phyloP scores from a whole-genome alignment of 2,113 vertebrate genomes.

The Cyanoramphus novaezelandiae region DNA sequence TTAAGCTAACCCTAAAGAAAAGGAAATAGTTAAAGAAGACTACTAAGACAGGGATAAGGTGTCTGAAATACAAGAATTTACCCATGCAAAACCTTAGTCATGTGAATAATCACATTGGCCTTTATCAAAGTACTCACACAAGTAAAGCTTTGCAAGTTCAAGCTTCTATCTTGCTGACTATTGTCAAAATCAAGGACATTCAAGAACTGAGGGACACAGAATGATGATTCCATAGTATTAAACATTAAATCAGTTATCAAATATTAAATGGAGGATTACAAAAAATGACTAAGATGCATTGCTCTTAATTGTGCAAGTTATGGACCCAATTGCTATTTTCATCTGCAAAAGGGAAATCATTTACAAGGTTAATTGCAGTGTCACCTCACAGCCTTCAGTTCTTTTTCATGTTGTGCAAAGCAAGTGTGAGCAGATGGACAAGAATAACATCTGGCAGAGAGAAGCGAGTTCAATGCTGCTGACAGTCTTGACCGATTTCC shows the following conservation, averaged over 20 bases:
- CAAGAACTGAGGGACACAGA: neutral
- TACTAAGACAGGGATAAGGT: neutral
- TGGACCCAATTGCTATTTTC: conserved; percentile 32
- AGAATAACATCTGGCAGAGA: conserved; percentile 70
- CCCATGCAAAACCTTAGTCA: neutral
- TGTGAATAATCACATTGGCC: neutral
- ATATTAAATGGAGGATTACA: conserved; percentile 66
- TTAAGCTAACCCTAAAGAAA: neutral
- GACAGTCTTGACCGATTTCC: conserved; percentile 66
- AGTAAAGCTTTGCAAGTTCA: neutral
- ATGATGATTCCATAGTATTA: conserved; percentile 7
- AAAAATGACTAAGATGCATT: conserved; percentile 62
- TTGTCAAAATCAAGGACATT: conserved; percentile 23
- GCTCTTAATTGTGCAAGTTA: conserved; percentile 64
- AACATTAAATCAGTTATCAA: conserved; percentile 64
- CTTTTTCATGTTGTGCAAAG: conserved; percentile 61
- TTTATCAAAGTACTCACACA: neutral
- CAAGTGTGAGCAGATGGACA: conserved; percentile 69
- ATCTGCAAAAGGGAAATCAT: conserved; percentile 58
- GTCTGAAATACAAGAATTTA: neutral
- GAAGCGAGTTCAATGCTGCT: conserved; percentile 31
- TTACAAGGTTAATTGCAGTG: conserved; percentile 75
- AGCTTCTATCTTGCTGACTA: neutral
- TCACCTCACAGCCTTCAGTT: conserved; percentile 54
- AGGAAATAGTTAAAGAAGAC: neutral